These are phyloP conservation scores for Timema podura DNA, from an alignment of 2,888 invertebrate genomes.

Conservation along the genomic window DNA sequence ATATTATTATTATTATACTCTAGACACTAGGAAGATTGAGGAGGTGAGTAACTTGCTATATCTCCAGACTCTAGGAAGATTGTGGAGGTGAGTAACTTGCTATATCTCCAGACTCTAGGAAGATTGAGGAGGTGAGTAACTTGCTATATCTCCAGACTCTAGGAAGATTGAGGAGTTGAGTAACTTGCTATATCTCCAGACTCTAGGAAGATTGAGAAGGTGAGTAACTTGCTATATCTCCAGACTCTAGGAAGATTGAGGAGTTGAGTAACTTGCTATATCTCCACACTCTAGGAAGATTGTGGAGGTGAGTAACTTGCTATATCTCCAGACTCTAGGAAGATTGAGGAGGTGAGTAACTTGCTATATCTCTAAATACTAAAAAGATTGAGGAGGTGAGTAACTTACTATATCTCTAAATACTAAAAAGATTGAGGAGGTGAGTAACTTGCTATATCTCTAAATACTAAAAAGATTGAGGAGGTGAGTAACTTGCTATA, in stretches of 20 bases:
- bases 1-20: no score
- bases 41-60: conserved; percentile 56
- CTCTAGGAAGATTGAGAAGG: conserved; percentile 70
- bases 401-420: conserved; percentile 28
- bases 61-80: conserved; percentile 53
- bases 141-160: background rate
- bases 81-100: conserved; percentile 62
- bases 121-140: conserved; percentile 71
- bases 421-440: conserved; percentile 66
- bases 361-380: background rate
- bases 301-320: conserved; percentile 62
- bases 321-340: conserved; percentile 42
- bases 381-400: conserved; percentile 72
- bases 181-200: conserved; percentile 28
- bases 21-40: conserved; percentile 75
- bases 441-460: conserved; percentile 44
- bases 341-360: conserved; percentile 71
- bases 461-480: conserved; percentile 56
- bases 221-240: conserved; percentile 44
- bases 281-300: conserved; percentile 62
- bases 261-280: conserved; percentile 56
- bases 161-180: conserved; percentile 76
- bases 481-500: conserved; percentile 56
- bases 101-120: conserved; percentile 42
- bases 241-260: conserved; percentile 60